phyloP scores from a whole-genome alignment of 2,113 vertebrate genomes.

The Brienomyrus brachyistius region DNA sequence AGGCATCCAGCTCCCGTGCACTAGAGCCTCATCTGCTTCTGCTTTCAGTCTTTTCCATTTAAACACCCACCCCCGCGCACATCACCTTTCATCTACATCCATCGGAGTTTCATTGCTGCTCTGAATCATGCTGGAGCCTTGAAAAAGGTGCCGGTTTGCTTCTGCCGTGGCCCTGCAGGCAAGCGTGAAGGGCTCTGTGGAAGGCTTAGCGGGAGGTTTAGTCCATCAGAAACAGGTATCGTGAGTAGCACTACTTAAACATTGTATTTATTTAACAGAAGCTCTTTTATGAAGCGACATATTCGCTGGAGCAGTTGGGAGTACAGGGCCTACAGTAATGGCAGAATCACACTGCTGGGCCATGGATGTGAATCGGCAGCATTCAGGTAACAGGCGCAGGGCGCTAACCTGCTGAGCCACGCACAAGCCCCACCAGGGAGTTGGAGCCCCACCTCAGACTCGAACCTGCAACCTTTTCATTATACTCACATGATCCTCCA shows the following conservation, averaged over 20 bases:
- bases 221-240: not conserved
- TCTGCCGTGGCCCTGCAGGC: not conserved
- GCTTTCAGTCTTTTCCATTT: not conserved
- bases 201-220: not conserved
- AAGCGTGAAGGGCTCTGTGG: not conserved
- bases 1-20: not conserved
- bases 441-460: not conserved
- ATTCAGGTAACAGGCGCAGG: not conserved
- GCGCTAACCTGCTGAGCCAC: not conserved
- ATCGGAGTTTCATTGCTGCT: not conserved
- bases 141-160: not conserved
- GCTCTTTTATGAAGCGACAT: not conserved
- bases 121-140: not conserved
- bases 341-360: not conserved
- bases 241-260: not conserved
- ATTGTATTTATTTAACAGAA: not conserved
- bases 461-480: not conserved
- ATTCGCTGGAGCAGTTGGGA: not conserved
- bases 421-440: not conserved
- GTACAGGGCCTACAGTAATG: not conserved
- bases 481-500: no score
- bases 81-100: not conserved
- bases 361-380: not conserved
- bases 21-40: not conserved
- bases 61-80: not conserved